phyloP scores from a whole-genome alignment of 2,888 invertebrate species.

The Reticulitermes lucifugus region DNA sequence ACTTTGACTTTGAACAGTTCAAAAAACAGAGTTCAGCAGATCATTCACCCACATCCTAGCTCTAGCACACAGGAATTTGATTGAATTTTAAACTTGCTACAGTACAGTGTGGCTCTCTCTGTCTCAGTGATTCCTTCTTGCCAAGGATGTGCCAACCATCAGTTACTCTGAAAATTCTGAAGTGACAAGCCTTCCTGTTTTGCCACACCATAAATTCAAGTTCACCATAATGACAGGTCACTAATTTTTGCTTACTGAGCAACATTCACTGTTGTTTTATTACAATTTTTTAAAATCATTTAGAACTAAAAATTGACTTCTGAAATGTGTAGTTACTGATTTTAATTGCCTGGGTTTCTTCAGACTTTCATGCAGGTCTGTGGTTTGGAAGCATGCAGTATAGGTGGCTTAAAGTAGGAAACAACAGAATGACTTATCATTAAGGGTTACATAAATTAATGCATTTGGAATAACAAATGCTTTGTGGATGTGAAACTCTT shows the following conservation, averaged over 20 bases:
- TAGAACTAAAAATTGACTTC: background rate
- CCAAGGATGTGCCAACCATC: background rate
- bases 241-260: background rate
- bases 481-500: too few species aligned
- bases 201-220: background rate
- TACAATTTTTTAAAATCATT: background rate
- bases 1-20: slow-evolving; percentile 66
- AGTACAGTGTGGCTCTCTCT: background rate
- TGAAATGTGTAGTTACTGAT: too few species aligned
- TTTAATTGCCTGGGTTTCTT: too few species aligned
- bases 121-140: background rate
- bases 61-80: background rate
- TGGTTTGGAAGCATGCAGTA: too few species aligned
- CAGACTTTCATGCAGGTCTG: too few species aligned
- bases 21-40: slow-evolving; percentile 17
- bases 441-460: too few species aligned
- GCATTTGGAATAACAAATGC: too few species aligned
- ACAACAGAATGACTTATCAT: too few species aligned
- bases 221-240: background rate
- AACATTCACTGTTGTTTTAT: background rate
- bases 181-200: background rate
- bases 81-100: background rate
- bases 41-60: slow-evolving; percentile 25
- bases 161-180: background rate
- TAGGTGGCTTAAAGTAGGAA: too few species aligned